Percentiles rank a stretch among this genome's conserved stretches.
These are phyloP conservation scores for Apogon talboti DNA, from an alignment of 2,797 vertebrate species.

Conservation along the genomic window DNA sequence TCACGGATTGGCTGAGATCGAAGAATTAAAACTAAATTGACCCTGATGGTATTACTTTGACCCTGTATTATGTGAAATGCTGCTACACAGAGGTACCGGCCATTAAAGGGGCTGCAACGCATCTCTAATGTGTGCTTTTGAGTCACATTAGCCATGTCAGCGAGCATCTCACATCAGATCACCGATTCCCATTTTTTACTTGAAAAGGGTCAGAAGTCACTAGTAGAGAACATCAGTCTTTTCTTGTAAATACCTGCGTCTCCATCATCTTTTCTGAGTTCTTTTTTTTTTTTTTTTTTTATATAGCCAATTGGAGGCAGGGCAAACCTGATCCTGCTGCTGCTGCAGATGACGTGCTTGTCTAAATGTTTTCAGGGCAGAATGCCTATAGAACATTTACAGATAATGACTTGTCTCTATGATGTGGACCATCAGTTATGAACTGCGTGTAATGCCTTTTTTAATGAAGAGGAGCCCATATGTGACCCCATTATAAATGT, in stretches of 20 bases:
- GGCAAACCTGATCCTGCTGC: slow-evolving; percentile 8
- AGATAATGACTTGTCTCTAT: slow-evolving; percentile 55
- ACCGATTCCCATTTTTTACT: slow-evolving; percentile 43
- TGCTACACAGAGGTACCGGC: slow-evolving; percentile 23
- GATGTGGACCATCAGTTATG: slow-evolving; percentile 45
- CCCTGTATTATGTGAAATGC: slow-evolving; percentile 39
- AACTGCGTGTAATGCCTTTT: slow-evolving; percentile 36
- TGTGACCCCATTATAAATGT: slow-evolving; percentile 20
- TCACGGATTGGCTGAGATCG: slow-evolving; percentile 43
- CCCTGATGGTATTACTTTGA: slow-evolving; percentile 60
- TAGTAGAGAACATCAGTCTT: not conserved
- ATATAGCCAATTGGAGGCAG: slow-evolving; percentile 8
- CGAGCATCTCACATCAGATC: slow-evolving; percentile 66
- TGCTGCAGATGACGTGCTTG: slow-evolving; percentile 32
- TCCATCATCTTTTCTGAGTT: too few species aligned
- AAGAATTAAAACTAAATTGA: slow-evolving; percentile 62
- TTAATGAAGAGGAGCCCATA: slow-evolving; percentile 59
- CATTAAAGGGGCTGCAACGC: slow-evolving; percentile 40
- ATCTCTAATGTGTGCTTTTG: slow-evolving; percentile 47
- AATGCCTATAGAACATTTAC: slow-evolving; percentile 39
- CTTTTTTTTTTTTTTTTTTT: too few species aligned
- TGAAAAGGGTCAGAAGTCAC: slow-evolving; percentile 38
- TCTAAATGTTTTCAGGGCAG: slow-evolving; percentile 51
- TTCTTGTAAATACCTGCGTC: not conserved
- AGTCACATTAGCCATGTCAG: slow-evolving; percentile 56